Percentiles rank a stretch among this genome's conserved stretches.
Conservation (phyloP, 2,888 invertebrate species). For the Cerastoderma edule region DNA sequence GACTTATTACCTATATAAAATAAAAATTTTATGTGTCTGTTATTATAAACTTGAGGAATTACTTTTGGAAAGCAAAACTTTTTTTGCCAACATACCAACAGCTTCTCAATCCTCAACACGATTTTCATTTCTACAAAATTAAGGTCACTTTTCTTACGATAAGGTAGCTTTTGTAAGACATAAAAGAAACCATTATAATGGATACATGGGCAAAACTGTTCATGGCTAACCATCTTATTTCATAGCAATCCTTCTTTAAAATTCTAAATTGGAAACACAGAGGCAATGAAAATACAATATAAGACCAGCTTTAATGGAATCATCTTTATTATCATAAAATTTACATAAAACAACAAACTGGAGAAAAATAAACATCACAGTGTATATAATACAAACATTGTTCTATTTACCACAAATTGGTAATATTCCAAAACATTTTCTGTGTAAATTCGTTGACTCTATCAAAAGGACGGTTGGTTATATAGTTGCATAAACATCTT, state of each 20-base stretch:
- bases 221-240: no score
- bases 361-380: conserved; percentile 26
- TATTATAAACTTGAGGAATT: no score
- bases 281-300: not conserved
- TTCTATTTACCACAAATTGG: not conserved
- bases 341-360: conserved; percentile 26
- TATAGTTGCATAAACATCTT: conserved; percentile 22
- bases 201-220: no score
- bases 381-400: conserved; percentile 24
- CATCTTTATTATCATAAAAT: conserved; percentile 22
- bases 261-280: not conserved
- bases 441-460: conserved; percentile 23
- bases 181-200: no score
- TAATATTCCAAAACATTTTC: conserved; percentile 2
- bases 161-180: no score
- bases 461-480: not conserved
- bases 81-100: no score
- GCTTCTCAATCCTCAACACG: no score
- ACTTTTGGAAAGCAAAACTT: no score
- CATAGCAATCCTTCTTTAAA: not conserved
- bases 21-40: no score
- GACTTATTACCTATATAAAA: no score
- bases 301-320: not conserved
- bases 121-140: no score
- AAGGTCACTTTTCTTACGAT: no score